A percentile compares a stretch with the other conserved stretches of the same genome.
Conservation (phyloP, 37 sponge, comb jelly and placozoan genomes). For the Diacarnus erythraeanus region DNA sequence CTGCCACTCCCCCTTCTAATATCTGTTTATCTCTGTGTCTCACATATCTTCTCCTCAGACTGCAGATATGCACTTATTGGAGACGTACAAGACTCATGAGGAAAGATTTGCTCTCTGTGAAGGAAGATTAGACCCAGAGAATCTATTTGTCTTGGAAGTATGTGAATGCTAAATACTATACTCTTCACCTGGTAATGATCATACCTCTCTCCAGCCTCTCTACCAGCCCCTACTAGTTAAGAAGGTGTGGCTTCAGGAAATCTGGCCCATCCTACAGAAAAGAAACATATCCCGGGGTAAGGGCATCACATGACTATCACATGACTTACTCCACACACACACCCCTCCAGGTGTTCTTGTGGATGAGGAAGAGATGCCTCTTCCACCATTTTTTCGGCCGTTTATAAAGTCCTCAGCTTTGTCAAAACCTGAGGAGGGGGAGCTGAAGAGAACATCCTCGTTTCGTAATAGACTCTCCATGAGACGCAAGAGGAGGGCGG, state of each 20-base stretch:
- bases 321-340: conserved; percentile 13
- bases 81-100: conserved; percentile 48
- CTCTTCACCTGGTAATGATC: no score
- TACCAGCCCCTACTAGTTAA: background rate
- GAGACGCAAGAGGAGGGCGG: background rate
- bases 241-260: conserved; percentile 12
- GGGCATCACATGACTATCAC: conserved; percentile 20
- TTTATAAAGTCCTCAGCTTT: background rate
- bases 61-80: conserved; percentile 34
- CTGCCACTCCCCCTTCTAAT: background rate
- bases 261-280: conserved; percentile 13
- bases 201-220: background rate
- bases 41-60: background rate
- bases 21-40: background rate
- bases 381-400: conserved; percentile 22
- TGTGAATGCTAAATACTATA: background rate
- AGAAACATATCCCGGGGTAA: background rate
- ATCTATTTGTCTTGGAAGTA: conserved; percentile 46
- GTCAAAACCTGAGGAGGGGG: background rate
- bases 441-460: conserved; percentile 14
- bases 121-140: conserved; percentile 20
- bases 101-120: conserved; percentile 64
- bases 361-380: conserved; percentile 22
- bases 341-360: background rate
- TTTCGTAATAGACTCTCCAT: conserved; percentile 12